Percentiles rank a stretch among this genome's conserved stretches.
Conservation (phyloP, 2,888 invertebrate genomes). For the Cosmopolites sordidus region DNA sequence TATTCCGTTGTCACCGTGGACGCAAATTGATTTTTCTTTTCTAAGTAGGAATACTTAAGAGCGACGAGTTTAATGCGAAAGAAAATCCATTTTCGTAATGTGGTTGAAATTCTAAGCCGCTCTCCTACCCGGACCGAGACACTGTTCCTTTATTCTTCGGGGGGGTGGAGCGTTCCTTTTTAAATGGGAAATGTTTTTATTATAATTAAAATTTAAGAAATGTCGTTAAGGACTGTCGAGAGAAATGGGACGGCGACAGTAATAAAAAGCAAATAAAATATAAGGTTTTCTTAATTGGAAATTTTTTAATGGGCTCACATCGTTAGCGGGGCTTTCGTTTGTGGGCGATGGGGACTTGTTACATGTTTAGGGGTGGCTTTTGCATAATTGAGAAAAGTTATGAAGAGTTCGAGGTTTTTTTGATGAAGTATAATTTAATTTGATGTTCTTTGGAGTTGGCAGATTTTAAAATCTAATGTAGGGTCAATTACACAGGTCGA, state of each 20-base stretch:
- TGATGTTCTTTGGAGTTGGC: no score
- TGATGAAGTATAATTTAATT: no score
- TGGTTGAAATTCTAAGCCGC: slow-evolving; percentile 16
- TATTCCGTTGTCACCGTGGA: slow-evolving; percentile 3
- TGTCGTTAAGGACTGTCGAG: background rate
- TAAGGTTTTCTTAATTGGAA: no score
- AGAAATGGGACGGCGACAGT: background rate
- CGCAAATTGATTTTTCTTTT: slow-evolving; percentile 16
- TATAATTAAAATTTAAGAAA: slow-evolving; percentile 1
- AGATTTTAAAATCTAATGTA: no score
- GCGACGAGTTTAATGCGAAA: slow-evolving; percentile 13
- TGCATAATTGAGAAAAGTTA: no score
- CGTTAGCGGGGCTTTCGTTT: no score
- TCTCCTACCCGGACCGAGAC: background rate
- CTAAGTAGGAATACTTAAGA: slow-evolving; percentile 15
- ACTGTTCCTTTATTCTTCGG: slow-evolving; percentile 6
- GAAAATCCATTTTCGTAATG: slow-evolving; percentile 20
- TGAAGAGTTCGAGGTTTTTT: no score
- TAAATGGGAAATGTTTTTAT: slow-evolving; percentile 8
- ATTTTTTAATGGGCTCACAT: no score
- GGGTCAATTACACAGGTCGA: no score
- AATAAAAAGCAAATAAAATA: no score
- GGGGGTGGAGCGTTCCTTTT: background rate
- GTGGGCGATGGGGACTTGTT: no score
- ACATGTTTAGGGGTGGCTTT: no score